Conservation (phyloP, 2,113 vertebrate species). For the Ailurus styani region DNA sequence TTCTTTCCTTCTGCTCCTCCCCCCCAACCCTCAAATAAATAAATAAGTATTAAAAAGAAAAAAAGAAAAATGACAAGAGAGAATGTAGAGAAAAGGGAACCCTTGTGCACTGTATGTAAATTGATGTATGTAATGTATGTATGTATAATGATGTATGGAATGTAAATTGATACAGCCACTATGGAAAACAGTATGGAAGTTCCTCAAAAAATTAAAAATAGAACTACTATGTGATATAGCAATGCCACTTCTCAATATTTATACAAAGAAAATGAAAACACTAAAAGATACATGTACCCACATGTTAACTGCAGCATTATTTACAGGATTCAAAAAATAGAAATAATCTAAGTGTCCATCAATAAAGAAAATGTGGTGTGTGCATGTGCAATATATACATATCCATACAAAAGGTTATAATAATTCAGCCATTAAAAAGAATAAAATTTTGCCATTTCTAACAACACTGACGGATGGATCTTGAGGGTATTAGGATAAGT, state of each 20-base stretch:
- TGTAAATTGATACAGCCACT: neutral
- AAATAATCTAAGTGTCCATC: neutral
- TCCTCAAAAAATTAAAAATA: neutral
- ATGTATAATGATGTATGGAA: too few species aligned
- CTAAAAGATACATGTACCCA: neutral
- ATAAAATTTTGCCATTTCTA: neutral
- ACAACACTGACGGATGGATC: neutral
- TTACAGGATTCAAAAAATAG: neutral
- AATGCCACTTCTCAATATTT: neutral
- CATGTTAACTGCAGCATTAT: neutral
- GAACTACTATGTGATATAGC: neutral
- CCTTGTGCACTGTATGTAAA: neutral
- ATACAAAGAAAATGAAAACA: neutral
- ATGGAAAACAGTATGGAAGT: neutral
- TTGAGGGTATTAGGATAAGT: neutral
- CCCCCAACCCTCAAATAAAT: too few species aligned
- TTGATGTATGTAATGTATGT: too few species aligned
- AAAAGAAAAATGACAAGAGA: too few species aligned
- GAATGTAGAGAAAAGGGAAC: neutral
- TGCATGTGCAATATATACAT: neutral
- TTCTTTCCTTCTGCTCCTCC: too few species aligned
- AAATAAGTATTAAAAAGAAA: too few species aligned
- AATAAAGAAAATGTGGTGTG: neutral
- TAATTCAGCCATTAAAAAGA: neutral
- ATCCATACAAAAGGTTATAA: neutral